These are phyloP conservation scores for Eumaeus atala DNA, from an alignment of 1,140 invertebrate genomes.

Conservation along the genomic window DNA sequence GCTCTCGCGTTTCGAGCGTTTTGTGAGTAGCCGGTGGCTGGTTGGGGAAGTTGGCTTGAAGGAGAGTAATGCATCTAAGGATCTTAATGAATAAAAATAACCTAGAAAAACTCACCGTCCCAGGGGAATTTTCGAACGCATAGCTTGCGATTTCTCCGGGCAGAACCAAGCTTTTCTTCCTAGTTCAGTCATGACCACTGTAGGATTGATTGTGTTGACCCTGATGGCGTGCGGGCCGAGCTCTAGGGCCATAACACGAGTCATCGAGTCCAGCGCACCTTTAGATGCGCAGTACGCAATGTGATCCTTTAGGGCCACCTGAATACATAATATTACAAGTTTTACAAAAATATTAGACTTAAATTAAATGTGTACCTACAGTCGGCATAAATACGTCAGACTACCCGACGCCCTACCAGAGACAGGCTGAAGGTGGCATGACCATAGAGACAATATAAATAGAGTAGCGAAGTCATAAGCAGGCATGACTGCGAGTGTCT, in stretches of 20 bases:
- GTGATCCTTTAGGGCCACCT: slow-evolving; percentile 83
- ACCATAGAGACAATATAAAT: no score
- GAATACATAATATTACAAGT: slow-evolving; percentile 4
- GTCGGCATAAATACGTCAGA: no score
- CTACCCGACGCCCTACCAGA: no score
- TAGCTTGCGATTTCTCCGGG: slow-evolving; percentile 79
- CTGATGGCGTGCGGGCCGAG: slow-evolving; percentile 89
- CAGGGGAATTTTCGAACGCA: slow-evolving; percentile 88
- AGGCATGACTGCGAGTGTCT: no score
- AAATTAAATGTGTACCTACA: background rate
- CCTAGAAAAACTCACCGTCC: no score
- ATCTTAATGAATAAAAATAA: no score
- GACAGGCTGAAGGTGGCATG: no score
- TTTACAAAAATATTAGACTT: background rate
- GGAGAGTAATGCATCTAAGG: no score
- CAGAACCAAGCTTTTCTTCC: slow-evolving; percentile 87
- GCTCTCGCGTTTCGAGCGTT: no score
- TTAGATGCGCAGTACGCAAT: slow-evolving; percentile 83
- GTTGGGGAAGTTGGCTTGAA: no score
- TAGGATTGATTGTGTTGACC: slow-evolving; percentile 92
- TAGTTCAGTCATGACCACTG: slow-evolving; percentile 92
- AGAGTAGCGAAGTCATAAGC: no score
- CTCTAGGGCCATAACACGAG: slow-evolving; percentile 88
- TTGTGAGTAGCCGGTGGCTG: no score
- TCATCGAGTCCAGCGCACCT: slow-evolving; percentile 80